These are phyloP conservation scores for Propithecus coquereli DNA, from an alignment of 2,113 vertebrate species.

Conservation along the genomic window DNA sequence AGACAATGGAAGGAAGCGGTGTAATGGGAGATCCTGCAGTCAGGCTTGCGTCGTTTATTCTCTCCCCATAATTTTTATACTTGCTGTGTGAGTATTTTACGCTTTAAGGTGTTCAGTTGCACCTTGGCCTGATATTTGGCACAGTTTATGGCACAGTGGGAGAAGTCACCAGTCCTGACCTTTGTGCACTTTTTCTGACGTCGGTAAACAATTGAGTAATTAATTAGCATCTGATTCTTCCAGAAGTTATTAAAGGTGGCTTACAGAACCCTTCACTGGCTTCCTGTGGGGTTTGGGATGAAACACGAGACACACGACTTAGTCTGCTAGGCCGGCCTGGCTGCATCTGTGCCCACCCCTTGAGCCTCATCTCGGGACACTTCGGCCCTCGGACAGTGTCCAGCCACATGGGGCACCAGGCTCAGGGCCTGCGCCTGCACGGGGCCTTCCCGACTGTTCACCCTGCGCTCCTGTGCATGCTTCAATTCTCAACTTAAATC, in stretches of 20 bases:
- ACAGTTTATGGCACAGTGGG: not conserved
- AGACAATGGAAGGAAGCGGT: not conserved
- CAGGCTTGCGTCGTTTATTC: not conserved
- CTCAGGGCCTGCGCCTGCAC: rapidly evolving
- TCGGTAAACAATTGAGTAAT: not conserved
- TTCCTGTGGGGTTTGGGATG: not conserved
- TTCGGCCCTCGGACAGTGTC: rapidly evolving
- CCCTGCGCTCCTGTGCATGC: not conserved
- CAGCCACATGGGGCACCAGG: rapidly evolving
- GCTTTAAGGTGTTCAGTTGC: not conserved
- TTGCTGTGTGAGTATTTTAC: not conserved
- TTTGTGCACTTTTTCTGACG: not conserved
- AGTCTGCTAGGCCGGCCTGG: not conserved
- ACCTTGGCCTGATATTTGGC: not conserved
- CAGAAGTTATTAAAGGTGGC: not conserved
- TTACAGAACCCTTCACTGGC: not conserved
- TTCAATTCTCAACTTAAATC: no score
- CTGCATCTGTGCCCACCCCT: rapidly evolving
- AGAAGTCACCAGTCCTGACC: not conserved
- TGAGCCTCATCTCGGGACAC: rapidly evolving
- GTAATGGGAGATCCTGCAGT: not conserved
- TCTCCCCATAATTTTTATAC: not conserved
- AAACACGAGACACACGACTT: rapidly evolving
- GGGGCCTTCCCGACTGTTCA: rapidly evolving
- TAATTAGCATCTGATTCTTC: not conserved